These are phyloP conservation scores for Sinocyclocheilus rhinocerous DNA, from an alignment of 2,113 vertebrate genomes.

Conservation along the genomic window DNA sequence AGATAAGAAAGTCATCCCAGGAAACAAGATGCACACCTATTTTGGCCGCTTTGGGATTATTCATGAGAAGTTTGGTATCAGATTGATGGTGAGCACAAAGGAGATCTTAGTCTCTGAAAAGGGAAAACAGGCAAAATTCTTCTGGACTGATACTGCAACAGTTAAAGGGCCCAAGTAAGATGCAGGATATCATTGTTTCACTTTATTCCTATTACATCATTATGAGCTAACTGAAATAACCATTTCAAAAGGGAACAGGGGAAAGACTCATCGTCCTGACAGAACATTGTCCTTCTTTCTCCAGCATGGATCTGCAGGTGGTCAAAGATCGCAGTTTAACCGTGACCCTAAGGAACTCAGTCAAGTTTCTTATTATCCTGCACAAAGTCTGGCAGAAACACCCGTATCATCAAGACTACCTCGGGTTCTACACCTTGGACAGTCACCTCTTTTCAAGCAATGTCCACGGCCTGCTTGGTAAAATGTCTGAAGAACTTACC, in stretches of 20 bases:
- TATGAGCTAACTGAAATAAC: not conserved
- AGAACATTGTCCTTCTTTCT: not conserved
- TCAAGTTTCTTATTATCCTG: slow-evolving; percentile 66
- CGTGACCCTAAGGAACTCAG: slow-evolving; percentile 80
- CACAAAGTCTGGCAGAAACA: too few relatives aligned
- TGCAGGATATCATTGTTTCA: not conserved
- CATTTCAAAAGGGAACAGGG: not conserved
- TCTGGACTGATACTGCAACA: slow-evolving; percentile 81
- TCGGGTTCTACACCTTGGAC: too few relatives aligned
- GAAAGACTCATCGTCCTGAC: not conserved
- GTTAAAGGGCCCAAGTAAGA: slow-evolving; percentile 79
- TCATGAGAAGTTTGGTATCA: slow-evolving; percentile 75
- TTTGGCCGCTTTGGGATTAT: slow-evolving; percentile 90
- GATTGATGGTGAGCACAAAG: slow-evolving; percentile 81
- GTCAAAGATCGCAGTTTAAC: slow-evolving; percentile 80
- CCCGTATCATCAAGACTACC: too few relatives aligned
- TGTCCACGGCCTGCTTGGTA: too few relatives aligned
- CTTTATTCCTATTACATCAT: not conserved
- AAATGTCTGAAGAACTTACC: too few relatives aligned
- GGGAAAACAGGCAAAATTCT: slow-evolving; percentile 67
- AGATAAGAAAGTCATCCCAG: slow-evolving; percentile 77
- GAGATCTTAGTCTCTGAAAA: slow-evolving; percentile 79
- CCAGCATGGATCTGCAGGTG: slow-evolving; percentile 83
- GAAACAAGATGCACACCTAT: slow-evolving; percentile 79
- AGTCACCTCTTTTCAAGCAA: slow-evolving; percentile 73